Conservation (phyloP, 1,140 invertebrate genomes). For the Penaeus chinensis region DNA sequence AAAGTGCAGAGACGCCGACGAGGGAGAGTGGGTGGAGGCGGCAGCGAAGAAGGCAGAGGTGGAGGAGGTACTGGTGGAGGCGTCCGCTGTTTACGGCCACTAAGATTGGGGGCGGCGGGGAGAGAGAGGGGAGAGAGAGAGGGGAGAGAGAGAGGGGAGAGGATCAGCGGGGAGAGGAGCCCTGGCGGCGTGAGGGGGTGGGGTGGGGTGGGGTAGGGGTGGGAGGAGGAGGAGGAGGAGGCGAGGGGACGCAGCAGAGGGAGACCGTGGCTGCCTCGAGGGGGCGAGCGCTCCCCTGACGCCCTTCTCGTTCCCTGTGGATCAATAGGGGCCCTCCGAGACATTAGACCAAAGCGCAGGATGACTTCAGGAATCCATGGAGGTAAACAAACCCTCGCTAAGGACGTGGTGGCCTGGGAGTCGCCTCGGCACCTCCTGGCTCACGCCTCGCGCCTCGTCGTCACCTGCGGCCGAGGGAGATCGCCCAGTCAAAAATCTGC, state of each 20-base stretch:
- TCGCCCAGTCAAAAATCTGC: neutral
- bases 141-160: no score
- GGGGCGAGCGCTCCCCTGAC: slow-evolving; percentile 51
- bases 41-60: neutral
- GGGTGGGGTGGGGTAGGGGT: no score
- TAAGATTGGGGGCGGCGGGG: no score
- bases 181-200: no score
- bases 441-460: neutral
- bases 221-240: neutral
- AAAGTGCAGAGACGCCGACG: neutral
- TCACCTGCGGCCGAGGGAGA: neutral
- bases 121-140: no score
- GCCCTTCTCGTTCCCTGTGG: slow-evolving; percentile 51
- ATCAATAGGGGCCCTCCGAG: slow-evolving; percentile 58
- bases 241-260: slow-evolving; percentile 40
- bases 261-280: slow-evolving; percentile 42
- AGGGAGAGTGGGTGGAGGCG: neutral
- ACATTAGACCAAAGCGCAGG: slow-evolving; percentile 59
- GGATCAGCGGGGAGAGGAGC: no score
- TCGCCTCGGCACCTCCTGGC: neutral
- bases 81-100: no score
- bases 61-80: neutral
- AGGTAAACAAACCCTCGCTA: slow-evolving; percentile 29
- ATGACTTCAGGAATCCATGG: slow-evolving; percentile 50
- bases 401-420: neutral